Evolutionary conservation across 2,797 vertebrate species (phyloP).

Genomic region (Chiloscyllium punctatum): DNA sequence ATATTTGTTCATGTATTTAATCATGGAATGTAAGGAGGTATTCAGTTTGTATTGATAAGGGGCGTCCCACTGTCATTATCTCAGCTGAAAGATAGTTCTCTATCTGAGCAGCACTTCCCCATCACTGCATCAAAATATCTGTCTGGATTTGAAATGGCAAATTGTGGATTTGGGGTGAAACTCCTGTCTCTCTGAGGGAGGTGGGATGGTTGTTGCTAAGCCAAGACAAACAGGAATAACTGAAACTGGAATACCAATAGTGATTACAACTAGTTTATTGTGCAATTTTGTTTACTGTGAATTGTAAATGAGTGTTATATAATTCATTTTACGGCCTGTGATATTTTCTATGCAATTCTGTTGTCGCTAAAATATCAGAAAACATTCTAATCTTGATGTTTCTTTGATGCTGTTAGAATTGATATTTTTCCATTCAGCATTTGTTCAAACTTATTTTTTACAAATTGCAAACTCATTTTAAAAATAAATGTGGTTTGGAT

Average conservation of each 20-base stretch:
- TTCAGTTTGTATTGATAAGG: slow-evolving; percentile 7
- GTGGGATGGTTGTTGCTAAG: neutral
- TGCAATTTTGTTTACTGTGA: neutral
- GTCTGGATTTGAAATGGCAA: neutral
- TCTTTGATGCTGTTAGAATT: neutral
- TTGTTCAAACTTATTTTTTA: neutral
- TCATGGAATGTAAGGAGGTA: neutral
- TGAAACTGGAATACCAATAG: neutral
- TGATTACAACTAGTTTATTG: neutral
- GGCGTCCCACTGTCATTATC: neutral
- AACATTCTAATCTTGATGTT: neutral
- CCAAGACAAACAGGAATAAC: neutral
- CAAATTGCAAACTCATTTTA: neutral
- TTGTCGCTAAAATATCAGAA: neutral
- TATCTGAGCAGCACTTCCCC: neutral
- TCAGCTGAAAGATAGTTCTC: neutral
- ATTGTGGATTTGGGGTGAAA: neutral
- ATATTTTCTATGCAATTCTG: too few species aligned
- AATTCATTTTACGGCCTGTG: neutral
- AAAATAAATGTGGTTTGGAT: neutral
- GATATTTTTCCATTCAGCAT: neutral
- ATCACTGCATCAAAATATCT: too few species aligned
- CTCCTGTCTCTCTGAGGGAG: neutral
- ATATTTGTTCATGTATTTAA: slow-evolving; percentile 7
- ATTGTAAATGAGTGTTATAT: neutral